phyloP scores from a whole-genome alignment of 2,888 invertebrate species.

The Drosophila suboccidentalis region DNA sequence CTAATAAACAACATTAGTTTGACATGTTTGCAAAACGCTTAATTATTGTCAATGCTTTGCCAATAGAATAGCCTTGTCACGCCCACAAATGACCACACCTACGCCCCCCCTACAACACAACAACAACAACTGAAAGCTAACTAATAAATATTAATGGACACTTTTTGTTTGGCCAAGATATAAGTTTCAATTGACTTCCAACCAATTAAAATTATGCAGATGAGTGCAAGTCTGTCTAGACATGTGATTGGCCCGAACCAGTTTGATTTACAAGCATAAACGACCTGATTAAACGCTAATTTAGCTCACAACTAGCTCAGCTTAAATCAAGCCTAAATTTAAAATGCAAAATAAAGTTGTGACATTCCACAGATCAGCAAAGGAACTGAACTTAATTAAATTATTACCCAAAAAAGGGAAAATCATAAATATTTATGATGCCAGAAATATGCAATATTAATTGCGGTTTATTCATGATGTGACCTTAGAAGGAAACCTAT shows the following conservation, averaged over 20 bases:
- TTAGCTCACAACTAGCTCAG: constrained; percentile 10
- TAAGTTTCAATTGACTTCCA: constrained; percentile 40
- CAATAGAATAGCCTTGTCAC: constrained; percentile 43
- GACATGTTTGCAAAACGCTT: constrained; percentile 55
- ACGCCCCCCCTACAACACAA: background rate
- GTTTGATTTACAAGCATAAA: constrained; percentile 41
- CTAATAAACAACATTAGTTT: constrained; percentile 51
- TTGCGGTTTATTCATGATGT: no score
- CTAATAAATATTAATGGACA: constrained; percentile 75
- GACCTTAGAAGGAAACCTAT: no score
- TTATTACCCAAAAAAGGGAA: background rate
- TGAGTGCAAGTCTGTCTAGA: constrained; percentile 72
- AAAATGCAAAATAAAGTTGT: background rate
- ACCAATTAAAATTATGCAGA: constrained; percentile 70
- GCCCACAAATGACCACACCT: constrained; percentile 19
- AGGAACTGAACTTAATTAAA: background rate
- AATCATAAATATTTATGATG: background rate
- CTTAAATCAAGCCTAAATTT: constrained; percentile 9
- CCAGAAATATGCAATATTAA: background rate
- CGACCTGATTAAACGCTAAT: constrained; percentile 39
- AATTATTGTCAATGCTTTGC: constrained; percentile 66
- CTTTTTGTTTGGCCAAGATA: constrained; percentile 44
- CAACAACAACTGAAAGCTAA: constrained; percentile 27
- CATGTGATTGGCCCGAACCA: constrained; percentile 59
- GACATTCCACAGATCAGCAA: background rate